Conservation (phyloP, 2,888 invertebrate species). For the Liopterus haemorrhoidalis region DNA sequence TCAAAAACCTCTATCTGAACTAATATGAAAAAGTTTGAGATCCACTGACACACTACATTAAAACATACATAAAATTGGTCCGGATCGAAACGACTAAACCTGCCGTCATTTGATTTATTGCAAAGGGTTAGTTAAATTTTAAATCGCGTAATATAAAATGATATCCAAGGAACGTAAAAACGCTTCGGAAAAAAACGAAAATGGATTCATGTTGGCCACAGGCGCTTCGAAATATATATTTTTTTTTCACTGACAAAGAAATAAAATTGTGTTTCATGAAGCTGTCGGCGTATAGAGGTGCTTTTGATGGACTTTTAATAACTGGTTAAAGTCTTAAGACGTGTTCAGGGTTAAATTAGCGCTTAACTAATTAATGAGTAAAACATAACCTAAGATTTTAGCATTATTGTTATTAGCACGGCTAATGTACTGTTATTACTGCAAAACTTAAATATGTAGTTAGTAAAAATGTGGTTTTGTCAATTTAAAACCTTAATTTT, state of each 20-base stretch:
- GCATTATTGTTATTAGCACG: too few species aligned
- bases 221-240: constrained; percentile 4
- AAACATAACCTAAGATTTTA: too few species aligned
- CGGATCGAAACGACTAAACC: background rate
- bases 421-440: too few species aligned
- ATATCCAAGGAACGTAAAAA: constrained; percentile 16
- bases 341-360: constrained; percentile 13
- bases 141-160: constrained; percentile 17
- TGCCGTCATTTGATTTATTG: constrained; percentile 15
- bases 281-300: too few species aligned
- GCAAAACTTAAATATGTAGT: too few species aligned
- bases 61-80: constrained; percentile 11
- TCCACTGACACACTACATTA: too few species aligned
- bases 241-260: constrained; percentile 13
- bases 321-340: constrained; percentile 8
- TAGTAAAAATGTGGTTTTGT: too few species aligned
- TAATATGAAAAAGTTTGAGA: too few species aligned
- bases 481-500: too few species aligned
- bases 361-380: constrained; percentile 4
- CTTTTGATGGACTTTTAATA: constrained; percentile 15
- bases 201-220: background rate
- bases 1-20: too few species aligned
- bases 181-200: constrained; percentile 4
- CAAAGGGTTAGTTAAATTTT: constrained; percentile 18
- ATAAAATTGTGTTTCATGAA: background rate